Base-by-base conservation (phyloP, 2,113 vertebrate genomes). In the Chascanopsetta lugubris region DNA sequence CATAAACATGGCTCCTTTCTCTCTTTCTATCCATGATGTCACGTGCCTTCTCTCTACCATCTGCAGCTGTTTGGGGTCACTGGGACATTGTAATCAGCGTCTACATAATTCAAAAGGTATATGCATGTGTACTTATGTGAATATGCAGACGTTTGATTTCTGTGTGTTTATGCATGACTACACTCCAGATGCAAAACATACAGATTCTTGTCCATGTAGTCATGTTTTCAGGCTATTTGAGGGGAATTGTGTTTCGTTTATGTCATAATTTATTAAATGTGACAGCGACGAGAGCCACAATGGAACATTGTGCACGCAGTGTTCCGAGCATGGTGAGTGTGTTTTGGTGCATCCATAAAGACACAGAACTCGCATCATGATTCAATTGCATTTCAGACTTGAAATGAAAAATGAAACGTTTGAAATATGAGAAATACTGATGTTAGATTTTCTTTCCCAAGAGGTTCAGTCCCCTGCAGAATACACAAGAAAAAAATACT, bases 51-150 rank as follows among this genome's bases (percentile, higher is more conserved):
- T 12, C 11, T 11, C 9, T 27, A 42, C 6, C 17, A 42, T 42
- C 38, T 13, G n/a, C n/a, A n/a, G n/a, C 38, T 42, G 17, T n/a
- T n/a, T 42, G 13, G 5, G 1, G 38, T 42, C n/a, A 12, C 6
- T 17, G 8, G 26, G 21, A 27, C 18, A n/a, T 40, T 53, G 7
- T 32, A 18, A 45, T 61, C 32, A 65, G 40, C 1, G 3, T 66
- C 29, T 55, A 21, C 20, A 59, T 51, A 1, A 57, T 75, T 80
- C 8, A 71, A 3, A 46, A 34, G 43, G 34, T 38, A 51, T 48
- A 47, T 21, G 29, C 54, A 47, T 21, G 29, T 17, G 7, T 46
- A 18, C 9, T 38, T 21, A 26, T 49, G 29, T 68, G 32, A 53
- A 64, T 36, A 51, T 34, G 22, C 27, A 15, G 27, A 60, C n/a